Evolutionary conservation across 2,797 vertebrate species (phyloP).

Genomic region (Myotis vivesi): DNA sequence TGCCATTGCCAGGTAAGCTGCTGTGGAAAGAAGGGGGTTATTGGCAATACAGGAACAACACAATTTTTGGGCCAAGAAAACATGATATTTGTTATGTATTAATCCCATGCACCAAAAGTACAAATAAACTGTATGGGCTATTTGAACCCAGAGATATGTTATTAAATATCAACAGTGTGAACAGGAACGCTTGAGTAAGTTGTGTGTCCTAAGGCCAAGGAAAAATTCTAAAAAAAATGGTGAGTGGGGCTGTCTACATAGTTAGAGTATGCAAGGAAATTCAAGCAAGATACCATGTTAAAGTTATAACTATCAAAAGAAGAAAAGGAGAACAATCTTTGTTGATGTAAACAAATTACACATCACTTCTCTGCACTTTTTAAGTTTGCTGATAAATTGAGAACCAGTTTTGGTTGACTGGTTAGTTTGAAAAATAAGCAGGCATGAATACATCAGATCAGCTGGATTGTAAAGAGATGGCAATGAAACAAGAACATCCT

Average conservation of each 20-base stretch:
- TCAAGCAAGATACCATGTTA: not conserved
- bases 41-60: not conserved
- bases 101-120: not conserved
- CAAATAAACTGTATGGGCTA: not conserved
- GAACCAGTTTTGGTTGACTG: not conserved
- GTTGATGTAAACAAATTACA: not conserved
- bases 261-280: not conserved
- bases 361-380: not conserved
- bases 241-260: not conserved
- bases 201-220: not conserved
- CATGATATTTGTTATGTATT: not conserved
- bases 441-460: not conserved
- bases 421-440: not conserved
- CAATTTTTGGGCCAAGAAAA: not conserved
- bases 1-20: not conserved
- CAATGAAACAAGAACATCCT: not conserved
- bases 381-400: not conserved
- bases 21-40: not conserved
- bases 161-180: not conserved
- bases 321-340: not conserved
- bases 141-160: not conserved
- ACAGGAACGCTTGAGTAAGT: rapidly evolving
- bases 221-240: not conserved
- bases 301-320: not conserved
- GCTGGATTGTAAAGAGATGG: not conserved